phyloP scores from a whole-genome alignment of 2,113 vertebrate species.

The Datnioides undecimradiatus region DNA sequence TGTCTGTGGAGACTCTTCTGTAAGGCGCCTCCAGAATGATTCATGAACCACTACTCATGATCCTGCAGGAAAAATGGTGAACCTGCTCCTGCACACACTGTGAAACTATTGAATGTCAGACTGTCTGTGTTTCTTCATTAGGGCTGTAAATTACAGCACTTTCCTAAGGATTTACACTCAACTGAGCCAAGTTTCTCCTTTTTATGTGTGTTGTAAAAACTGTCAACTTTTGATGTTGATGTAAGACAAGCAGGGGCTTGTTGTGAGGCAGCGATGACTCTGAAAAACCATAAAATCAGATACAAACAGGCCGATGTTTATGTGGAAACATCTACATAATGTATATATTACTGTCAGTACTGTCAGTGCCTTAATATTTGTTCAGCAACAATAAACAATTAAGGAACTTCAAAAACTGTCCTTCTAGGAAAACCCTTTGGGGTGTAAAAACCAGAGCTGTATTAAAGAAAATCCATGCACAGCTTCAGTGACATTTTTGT shows the following conservation, averaged over 20 bases:
- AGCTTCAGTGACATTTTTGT: not conserved
- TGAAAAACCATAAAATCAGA: constrained; percentile 30
- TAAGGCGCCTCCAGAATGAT: constrained; percentile 30
- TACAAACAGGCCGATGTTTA: constrained; percentile 14
- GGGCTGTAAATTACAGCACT: constrained; percentile 56
- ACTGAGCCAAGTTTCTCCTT: constrained; percentile 38
- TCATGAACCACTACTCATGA: constrained; percentile 29
- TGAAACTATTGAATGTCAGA: constrained; percentile 55
- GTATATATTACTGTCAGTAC: constrained; percentile 16
- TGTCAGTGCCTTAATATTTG: constrained; percentile 3
- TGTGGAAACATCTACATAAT: constrained; percentile 24
- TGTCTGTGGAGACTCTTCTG: constrained; percentile 11
- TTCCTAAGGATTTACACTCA: constrained; percentile 47
- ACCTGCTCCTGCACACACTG: constrained; percentile 50
- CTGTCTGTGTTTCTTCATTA: constrained; percentile 56
- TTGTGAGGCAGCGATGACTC: constrained; percentile 31
- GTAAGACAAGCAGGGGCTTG: constrained; percentile 63
- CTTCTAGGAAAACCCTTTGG: constrained; percentile 23
- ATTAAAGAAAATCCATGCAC: not conserved
- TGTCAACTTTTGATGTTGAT: constrained; percentile 46
- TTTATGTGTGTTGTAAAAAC: constrained; percentile 39
- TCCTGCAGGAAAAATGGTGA: constrained; percentile 45
- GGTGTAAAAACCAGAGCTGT: not conserved
- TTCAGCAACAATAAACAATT: constrained; percentile 18
- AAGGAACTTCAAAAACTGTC: constrained; percentile 4